phyloP scores from a whole-genome alignment of 2,888 invertebrate genomes.

The Meta bourneti region DNA sequence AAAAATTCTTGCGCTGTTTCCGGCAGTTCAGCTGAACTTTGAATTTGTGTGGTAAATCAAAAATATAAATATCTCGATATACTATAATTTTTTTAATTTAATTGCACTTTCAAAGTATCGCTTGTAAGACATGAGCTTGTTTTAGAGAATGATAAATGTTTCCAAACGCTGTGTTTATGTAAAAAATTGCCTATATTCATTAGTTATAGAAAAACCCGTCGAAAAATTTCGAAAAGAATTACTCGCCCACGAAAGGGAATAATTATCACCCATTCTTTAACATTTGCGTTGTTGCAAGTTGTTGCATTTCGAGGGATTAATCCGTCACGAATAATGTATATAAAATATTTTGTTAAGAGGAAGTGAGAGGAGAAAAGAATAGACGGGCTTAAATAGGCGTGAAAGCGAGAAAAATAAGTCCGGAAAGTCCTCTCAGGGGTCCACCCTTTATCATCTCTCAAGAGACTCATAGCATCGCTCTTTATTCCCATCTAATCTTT shows the following conservation, averaged over 20 bases:
- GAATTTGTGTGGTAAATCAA: too few species aligned
- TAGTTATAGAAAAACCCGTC: too few species aligned
- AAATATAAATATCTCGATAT: too few species aligned
- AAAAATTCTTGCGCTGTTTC: too few species aligned
- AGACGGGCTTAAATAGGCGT: neutral
- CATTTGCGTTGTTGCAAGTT: neutral
- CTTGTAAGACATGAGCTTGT: too few species aligned
- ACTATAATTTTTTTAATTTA: too few species aligned
- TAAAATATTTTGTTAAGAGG: neutral
- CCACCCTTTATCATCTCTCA: neutral
- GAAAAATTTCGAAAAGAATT: neutral
- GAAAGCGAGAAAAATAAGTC: slow-evolving; percentile 2
- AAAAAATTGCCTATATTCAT: too few species aligned
- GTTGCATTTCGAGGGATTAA: neutral
- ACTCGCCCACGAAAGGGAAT: neutral
- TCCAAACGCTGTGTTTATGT: too few species aligned
- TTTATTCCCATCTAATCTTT: neutral
- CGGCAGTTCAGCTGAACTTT: too few species aligned
- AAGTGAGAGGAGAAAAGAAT: neutral
- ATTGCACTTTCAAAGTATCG: too few species aligned
- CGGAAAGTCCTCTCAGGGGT: neutral
- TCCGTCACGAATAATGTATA: neutral
- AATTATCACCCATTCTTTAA: neutral
- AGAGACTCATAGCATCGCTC: neutral
- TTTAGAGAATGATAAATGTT: too few species aligned